Conservation (phyloP, 1,140 invertebrate genomes). For the Plectrocnemia conspersa region DNA sequence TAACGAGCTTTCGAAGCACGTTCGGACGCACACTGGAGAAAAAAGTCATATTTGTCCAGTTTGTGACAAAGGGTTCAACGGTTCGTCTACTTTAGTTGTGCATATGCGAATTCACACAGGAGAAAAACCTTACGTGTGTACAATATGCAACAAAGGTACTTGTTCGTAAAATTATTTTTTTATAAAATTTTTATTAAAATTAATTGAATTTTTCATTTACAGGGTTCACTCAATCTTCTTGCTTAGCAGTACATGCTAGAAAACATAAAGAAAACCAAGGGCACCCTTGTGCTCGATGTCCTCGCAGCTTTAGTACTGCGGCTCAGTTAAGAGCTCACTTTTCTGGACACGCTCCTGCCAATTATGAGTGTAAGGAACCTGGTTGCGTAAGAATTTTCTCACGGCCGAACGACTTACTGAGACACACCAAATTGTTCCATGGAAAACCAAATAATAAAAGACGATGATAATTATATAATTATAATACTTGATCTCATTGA, state of each 20-base stretch:
- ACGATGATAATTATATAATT: too few species aligned
- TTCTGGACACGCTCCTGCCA: conserved; percentile 17
- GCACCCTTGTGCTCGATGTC: conserved; percentile 36
- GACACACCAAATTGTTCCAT: conserved; percentile 25
- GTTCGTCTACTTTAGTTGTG: conserved; percentile 49
- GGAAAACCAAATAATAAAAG: too few species aligned
- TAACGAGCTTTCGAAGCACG: conserved; percentile 38
- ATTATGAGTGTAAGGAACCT: conserved; percentile 11
- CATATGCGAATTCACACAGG: conserved; percentile 54
- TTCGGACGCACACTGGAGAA: conserved; percentile 52
- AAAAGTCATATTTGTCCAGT: conserved; percentile 47
- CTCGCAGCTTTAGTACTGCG: conserved; percentile 37
- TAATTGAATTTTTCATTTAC: conserved; percentile 19
- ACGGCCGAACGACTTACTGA: conserved; percentile 23
- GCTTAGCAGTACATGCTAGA: conserved; percentile 40
- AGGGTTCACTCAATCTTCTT: conserved; percentile 44
- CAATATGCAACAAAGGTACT: conserved; percentile 49
- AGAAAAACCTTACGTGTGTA: conserved; percentile 57
- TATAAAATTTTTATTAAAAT: neutral
- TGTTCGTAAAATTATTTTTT: neutral
- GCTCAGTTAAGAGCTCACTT: conserved; percentile 31
- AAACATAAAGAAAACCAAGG: conserved; percentile 37
- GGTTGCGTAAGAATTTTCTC: conserved; percentile 26
- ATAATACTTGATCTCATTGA: too few species aligned
- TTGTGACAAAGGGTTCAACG: conserved; percentile 51